Conservation (phyloP, 2,113 vertebrate species). For the Eira barbara region DNA sequence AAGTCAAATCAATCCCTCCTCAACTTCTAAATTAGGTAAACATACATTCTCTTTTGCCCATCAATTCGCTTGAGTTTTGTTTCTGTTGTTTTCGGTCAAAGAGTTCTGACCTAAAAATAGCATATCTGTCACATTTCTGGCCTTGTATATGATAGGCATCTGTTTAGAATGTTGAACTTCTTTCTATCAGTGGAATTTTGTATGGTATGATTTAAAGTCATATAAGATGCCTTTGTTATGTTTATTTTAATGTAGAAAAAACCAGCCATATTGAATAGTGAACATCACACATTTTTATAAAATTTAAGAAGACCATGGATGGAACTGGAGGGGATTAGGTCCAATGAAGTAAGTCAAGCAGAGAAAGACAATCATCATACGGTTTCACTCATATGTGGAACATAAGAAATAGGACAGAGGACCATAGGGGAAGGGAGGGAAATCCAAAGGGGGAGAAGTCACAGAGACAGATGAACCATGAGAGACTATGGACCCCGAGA, state of each 20-base stretch:
- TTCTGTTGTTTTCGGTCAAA: background rate
- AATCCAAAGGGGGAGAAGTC: no score
- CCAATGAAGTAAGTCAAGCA: no score
- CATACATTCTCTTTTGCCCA: background rate
- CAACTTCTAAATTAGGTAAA: background rate
- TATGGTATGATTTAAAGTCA: background rate
- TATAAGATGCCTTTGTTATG: background rate
- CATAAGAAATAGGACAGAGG: no score
- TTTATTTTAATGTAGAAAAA: background rate
- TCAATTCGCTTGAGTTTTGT: background rate
- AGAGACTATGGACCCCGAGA: no score
- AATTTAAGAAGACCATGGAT: background rate
- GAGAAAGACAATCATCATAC: no score
- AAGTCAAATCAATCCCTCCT: background rate
- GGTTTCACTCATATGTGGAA: no score
- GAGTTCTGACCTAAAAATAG: background rate
- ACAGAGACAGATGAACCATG: no score
- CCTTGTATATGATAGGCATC: background rate
- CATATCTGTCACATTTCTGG: background rate
- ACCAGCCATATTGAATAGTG: background rate
- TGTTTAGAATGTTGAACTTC: background rate
- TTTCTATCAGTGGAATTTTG: background rate
- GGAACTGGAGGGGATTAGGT: no score
- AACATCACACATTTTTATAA: background rate
- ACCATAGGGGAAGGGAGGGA: no score